Evolutionary conservation across 2,888 invertebrate genomes (phyloP).

Genomic region (Lissonota sp.): DNA sequence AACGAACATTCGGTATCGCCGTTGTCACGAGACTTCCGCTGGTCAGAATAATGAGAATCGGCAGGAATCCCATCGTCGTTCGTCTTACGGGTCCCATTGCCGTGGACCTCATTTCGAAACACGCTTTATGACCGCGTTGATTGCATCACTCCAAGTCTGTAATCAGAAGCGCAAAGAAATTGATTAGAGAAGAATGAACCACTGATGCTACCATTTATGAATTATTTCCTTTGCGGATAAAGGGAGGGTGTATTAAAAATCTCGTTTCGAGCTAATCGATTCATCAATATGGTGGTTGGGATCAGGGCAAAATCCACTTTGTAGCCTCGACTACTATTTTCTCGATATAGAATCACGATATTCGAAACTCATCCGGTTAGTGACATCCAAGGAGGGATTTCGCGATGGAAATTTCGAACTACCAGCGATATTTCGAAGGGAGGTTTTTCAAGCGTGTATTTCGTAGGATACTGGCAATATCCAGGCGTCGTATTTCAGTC

Average conservation of each 20-base stretch:
- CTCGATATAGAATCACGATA: conserved; percentile 31
- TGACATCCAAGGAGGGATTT: not conserved
- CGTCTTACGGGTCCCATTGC: conserved; percentile 74
- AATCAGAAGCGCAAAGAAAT: conserved; percentile 67
- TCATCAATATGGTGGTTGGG: not conserved
- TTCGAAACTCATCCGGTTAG: conserved; percentile 56
- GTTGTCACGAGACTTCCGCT: conserved; percentile 55
- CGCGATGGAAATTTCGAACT: conserved; percentile 28
- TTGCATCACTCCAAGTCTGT: conserved; percentile 78
- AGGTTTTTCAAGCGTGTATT: conserved; percentile 17
- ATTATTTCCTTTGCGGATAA: conserved; percentile 33
- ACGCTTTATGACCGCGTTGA: conserved; percentile 70
- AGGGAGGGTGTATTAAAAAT: not conserved
- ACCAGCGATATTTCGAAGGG: not conserved
- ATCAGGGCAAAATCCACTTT: conserved; percentile 13
- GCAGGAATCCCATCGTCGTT: conserved; percentile 64
- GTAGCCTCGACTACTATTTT: conserved; percentile 15
- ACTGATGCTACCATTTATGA: conserved; percentile 31
- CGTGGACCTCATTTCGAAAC: conserved; percentile 64
- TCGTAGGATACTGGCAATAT: conserved; percentile 39
- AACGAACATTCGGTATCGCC: conserved; percentile 71
- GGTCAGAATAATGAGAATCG: conserved; percentile 60
- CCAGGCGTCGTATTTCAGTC: conserved; percentile 48
- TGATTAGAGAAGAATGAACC: conserved; percentile 35
- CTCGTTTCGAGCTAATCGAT: not conserved